Percentiles rank a stretch among this genome's conserved stretches.
Conservation (phyloP, 2,113 vertebrate species). For the Marmota flaviventris region DNA sequence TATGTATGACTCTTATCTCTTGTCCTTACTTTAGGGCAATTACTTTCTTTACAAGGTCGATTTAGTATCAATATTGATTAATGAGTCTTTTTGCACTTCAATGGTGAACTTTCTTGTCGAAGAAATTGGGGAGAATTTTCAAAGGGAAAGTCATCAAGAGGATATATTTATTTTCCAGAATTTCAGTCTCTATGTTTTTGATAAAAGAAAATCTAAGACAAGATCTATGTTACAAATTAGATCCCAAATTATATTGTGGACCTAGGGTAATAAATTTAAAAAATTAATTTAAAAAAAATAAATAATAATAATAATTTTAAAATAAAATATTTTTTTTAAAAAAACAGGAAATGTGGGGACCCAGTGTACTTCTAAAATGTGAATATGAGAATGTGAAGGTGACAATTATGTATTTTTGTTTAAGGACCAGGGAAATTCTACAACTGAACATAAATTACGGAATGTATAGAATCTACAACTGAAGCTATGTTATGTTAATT, state of each 20-base stretch:
- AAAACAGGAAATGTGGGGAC: background rate
- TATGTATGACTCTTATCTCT: background rate
- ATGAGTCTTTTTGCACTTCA: background rate
- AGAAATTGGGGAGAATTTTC: too few species aligned
- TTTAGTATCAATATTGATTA: background rate
- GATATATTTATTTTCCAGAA: background rate
- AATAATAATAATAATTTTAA: too few species aligned
- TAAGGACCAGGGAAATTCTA: background rate
- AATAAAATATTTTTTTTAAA: background rate
- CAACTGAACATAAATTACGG: background rate
- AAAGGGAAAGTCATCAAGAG: background rate
- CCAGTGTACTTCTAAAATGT: background rate
- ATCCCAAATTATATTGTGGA: background rate
- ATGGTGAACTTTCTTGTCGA: background rate
- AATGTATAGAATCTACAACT: background rate
- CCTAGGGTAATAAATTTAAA: background rate
- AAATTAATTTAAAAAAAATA: background rate
- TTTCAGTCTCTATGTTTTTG: slow-evolving; percentile 21
- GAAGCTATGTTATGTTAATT: background rate
- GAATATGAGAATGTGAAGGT: background rate
- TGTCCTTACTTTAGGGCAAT: background rate
- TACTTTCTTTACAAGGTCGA: background rate
- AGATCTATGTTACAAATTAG: background rate
- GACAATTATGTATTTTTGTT: background rate
- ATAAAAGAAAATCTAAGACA: background rate